Base-by-base conservation (phyloP, 1,140 invertebrate species). In the Drosophila nigrodunni region DNA sequence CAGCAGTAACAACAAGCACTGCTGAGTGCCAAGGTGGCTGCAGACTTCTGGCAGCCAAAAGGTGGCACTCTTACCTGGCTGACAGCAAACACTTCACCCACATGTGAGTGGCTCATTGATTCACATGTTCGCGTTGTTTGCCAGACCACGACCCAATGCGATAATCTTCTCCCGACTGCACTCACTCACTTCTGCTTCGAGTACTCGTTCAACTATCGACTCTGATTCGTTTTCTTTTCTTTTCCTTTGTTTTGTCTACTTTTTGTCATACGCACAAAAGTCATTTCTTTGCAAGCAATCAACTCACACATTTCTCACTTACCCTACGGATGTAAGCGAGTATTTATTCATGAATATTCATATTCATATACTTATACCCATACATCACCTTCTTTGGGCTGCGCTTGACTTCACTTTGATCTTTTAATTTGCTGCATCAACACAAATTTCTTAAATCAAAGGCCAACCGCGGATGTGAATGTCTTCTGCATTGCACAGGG, bases 101-200 rank as follows among this genome's bases (percentile, higher is more conserved):
- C 79, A 81, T 81, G 79, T 49, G 59, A 60, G 52, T 77, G 61
- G 2, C 61, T 65, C 61, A 65, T 55, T 65, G 62, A 74, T 78
- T 82, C 85, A 82, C 76, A 83, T 78, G 80, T 73, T 83, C 78
- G 81, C 79, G 76, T 82, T 86, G 85, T 81, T 88, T 70, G 8
- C 30, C 21, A 57, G 34, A 37, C 57, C 57, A 46, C 57, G 57
- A 59, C 25, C 57, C 44, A 46, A 41, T 21, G 18, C 44, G 41
- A 59, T 59, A 13, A 43, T 59, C 57, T 54, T 21, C 15, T 18
- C 10, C 30, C 11, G 7, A 7, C 39, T 30, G n/a, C 57, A 59
- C 57, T 44, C 41, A 21, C 15, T 30, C 25, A 30, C 25, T 57
- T 57, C 5, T 57, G 11, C 35, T 43, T 30, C 25, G 54, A 57